Conservation (phyloP, 2,888 invertebrate species). For the Suillia variegata region DNA sequence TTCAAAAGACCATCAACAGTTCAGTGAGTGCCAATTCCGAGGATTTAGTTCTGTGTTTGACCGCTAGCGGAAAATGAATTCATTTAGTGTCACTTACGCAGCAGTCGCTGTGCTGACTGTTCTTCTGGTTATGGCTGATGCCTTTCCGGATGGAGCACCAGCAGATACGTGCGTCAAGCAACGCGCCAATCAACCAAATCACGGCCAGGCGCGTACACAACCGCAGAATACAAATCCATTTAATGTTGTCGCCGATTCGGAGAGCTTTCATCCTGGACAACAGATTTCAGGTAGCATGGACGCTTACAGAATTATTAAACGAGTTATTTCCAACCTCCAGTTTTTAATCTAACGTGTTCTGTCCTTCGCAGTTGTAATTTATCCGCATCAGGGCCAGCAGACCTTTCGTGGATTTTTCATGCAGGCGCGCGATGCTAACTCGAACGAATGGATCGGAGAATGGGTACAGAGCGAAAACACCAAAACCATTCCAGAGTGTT, state of each 20-base stretch:
- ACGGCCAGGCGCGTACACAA: slow-evolving; percentile 74
- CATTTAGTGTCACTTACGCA: slow-evolving; percentile 29
- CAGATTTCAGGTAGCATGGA: slow-evolving; percentile 70
- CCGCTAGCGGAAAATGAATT: slow-evolving; percentile 21
- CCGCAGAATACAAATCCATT: slow-evolving; percentile 70
- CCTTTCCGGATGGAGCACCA: slow-evolving; percentile 82
- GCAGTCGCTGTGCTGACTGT: slow-evolving; percentile 36
- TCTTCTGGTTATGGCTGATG: slow-evolving; percentile 56
- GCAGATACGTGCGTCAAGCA: slow-evolving; percentile 80
- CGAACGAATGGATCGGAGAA: slow-evolving; percentile 76
- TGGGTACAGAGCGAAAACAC: slow-evolving; percentile 78
- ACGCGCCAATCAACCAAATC: slow-evolving; percentile 75
- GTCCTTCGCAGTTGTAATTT: slow-evolving; percentile 51
- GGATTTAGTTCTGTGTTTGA: neutral
- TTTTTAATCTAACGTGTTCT: no score
- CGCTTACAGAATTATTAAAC: no score
- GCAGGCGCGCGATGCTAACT: slow-evolving; percentile 76
- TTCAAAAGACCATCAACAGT: no score
- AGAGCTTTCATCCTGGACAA: slow-evolving; percentile 71
- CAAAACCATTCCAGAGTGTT: slow-evolving; percentile 77
- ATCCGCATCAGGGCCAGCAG: slow-evolving; percentile 38
- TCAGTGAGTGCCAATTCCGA: neutral
- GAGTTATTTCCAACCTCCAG: neutral
- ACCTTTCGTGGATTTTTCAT: slow-evolving; percentile 83
- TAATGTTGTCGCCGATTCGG: slow-evolving; percentile 69